Evolutionary conservation across 1,140 invertebrate species (phyloP).

Genomic region (Rhopalosiphum maidis): DNA sequence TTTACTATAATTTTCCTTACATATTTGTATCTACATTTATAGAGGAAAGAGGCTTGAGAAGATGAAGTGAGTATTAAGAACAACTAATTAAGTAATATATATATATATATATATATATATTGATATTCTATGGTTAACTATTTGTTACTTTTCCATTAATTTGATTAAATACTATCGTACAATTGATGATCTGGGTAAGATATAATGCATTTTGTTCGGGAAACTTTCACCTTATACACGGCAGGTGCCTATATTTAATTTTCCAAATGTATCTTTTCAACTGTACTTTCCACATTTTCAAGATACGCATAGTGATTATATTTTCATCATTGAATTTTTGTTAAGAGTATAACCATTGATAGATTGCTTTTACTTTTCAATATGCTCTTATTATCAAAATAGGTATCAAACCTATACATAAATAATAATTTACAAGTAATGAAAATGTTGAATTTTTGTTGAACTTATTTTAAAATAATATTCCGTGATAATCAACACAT

Average conservation of each 20-base stretch:
- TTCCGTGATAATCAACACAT: not conserved
- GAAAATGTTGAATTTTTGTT: not conserved
- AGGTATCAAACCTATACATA: not conserved
- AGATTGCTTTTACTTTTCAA: not conserved
- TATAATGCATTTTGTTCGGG: not conserved
- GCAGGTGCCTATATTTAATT: not conserved
- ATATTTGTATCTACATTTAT: too few species aligned
- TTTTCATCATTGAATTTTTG: not conserved
- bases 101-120: not conserved
- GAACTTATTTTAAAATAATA: not conserved
- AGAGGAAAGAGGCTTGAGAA: not conserved
- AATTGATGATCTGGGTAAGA: not conserved
- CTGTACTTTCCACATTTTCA: not conserved
- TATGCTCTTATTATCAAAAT: not conserved
- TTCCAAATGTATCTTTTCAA: conserved; percentile 29
- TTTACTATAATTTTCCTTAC: too few species aligned
- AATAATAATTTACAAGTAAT: not conserved
- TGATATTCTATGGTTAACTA: not conserved
- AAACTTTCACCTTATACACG: not conserved
- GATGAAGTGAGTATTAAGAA: not conserved
- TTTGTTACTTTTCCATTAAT: not conserved
- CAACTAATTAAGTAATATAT: not conserved
- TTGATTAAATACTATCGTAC: not conserved
- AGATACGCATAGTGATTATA: not conserved
- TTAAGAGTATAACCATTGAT: not conserved